phyloP scores from a whole-genome alignment of 2,888 invertebrate genomes.

The Dioctria linearis region DNA sequence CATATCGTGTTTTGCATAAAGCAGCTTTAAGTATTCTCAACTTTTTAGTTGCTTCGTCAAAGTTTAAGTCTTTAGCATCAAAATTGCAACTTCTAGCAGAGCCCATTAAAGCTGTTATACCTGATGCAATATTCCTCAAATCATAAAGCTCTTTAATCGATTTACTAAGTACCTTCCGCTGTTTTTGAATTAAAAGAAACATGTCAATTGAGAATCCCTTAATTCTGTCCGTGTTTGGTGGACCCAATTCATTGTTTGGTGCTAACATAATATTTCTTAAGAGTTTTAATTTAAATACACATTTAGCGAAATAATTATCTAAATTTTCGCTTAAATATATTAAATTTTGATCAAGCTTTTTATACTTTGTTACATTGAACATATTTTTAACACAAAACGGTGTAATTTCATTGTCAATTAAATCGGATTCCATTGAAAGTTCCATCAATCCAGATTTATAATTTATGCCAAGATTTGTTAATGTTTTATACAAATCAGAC shows the following conservation, averaged over 20 bases:
- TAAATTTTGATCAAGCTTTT: constrained; percentile 70
- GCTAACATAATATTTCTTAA: constrained; percentile 71
- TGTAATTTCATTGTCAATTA: constrained; percentile 77
- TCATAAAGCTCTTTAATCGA: constrained; percentile 75
- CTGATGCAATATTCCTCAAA: constrained; percentile 72
- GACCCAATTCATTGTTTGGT: constrained; percentile 85
- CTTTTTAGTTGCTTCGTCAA: constrained; percentile 62
- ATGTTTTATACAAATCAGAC: constrained; percentile 86
- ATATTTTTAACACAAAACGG: constrained; percentile 80
- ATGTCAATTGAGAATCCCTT: constrained; percentile 88
- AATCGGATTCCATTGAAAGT: constrained; percentile 71
- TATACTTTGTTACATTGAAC: constrained; percentile 73
- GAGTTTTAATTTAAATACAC: constrained; percentile 68
- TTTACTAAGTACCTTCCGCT: constrained; percentile 77
- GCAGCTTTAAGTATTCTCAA: constrained; percentile 62
- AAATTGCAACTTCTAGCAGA: constrained; percentile 58
- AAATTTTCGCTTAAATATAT: constrained; percentile 67
- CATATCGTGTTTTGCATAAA: constrained; percentile 65
- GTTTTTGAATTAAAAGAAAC: constrained; percentile 78
- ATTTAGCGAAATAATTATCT: constrained; percentile 68
- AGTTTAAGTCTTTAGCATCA: constrained; percentile 59
- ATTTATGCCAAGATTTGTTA: constrained; percentile 83
- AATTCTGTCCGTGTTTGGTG: constrained; percentile 86
- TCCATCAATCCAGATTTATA: constrained; percentile 84
- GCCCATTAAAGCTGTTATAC: constrained; percentile 64